phyloP scores from a whole-genome alignment of 2,888 invertebrate species.

The Drosophila paramelanica region DNA sequence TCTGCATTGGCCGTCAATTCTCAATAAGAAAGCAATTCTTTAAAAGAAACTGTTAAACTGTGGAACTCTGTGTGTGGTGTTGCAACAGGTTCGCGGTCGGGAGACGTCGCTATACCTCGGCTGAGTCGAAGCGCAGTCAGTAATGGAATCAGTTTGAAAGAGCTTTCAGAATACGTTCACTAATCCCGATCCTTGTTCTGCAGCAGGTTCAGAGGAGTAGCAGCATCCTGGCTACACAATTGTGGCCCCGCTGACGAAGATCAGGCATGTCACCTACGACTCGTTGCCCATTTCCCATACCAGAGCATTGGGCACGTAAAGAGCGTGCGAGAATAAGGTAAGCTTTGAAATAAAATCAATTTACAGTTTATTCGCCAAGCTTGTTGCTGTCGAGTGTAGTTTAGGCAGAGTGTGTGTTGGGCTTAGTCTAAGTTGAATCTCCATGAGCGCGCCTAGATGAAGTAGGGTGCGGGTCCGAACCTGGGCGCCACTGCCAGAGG shows the following conservation, averaged over 20 bases:
- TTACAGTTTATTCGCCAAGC: conserved; percentile 59
- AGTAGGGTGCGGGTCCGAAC: conserved; percentile 65
- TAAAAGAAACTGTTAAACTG: not conserved
- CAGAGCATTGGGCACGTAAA: conserved; percentile 75
- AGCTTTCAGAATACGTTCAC: conserved; percentile 31
- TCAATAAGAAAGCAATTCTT: conserved; percentile 45
- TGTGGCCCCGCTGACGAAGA: conserved; percentile 74
- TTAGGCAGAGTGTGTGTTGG: conserved; percentile 32
- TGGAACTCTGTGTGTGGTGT: conserved; percentile 29
- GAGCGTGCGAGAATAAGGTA: conserved; percentile 2
- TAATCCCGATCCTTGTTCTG: conserved; percentile 5
- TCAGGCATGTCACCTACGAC: conserved; percentile 78
- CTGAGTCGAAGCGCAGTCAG: conserved; percentile 54
- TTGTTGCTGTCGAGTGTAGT: conserved; percentile 39
- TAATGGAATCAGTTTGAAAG: conserved; percentile 21
- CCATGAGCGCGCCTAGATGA: conserved; percentile 47
- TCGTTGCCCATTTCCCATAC: conserved; percentile 74
- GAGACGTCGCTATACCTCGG: not conserved
- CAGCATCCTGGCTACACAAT: conserved; percentile 73
- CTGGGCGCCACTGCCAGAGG: conserved; percentile 52
- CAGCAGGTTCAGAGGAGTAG: conserved; percentile 14
- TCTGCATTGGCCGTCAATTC: conserved; percentile 55
- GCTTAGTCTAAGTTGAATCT: conserved; percentile 24
- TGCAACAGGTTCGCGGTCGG: conserved; percentile 62
- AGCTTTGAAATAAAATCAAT: conserved; percentile 24